A percentile compares a stretch with the other conserved stretches of the same genome.
phyloP scores from a whole-genome alignment of 1,140 invertebrate genomes.

The Asobara japonica region DNA sequence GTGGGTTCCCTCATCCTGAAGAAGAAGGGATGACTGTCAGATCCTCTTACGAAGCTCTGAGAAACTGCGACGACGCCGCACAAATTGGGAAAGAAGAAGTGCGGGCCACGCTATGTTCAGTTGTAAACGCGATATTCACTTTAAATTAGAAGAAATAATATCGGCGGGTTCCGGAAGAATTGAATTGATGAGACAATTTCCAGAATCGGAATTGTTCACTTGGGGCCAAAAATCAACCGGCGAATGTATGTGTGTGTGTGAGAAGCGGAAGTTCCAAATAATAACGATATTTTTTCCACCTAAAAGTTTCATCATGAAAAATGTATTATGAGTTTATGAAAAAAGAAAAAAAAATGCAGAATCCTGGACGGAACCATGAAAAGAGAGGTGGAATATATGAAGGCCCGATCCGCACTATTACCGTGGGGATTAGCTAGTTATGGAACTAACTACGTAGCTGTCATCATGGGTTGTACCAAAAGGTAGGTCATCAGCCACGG shows the following conservation, averaged over 20 bases:
- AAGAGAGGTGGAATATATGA: neutral
- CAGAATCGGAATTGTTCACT: too few species aligned
- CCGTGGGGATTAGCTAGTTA: slow-evolving; percentile 60
- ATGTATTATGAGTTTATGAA: neutral
- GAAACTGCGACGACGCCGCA: slow-evolving; percentile 29
- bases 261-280: neutral
- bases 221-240: too few species aligned
- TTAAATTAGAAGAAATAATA: too few species aligned
- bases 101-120: too few species aligned
- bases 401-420: slow-evolving; percentile 53
- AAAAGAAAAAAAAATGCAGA: neutral
- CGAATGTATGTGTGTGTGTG: too few species aligned
- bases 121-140: too few species aligned
- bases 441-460: slow-evolving; percentile 50
- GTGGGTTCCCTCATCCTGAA: neutral
- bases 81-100: neutral
- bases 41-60: slow-evolving; percentile 17
- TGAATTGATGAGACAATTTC: too few species aligned
- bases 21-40: slow-evolving; percentile 16
- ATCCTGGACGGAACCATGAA: neutral
- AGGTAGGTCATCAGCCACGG: slow-evolving; percentile 28
- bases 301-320: neutral
- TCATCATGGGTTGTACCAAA: slow-evolving; percentile 17
- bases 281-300: neutral
- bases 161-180: too few species aligned